A percentile compares a stretch with the other conserved stretches of the same genome.
Evolutionary conservation across 2,113 vertebrate genomes (phyloP).

Genomic region (crab-eating macaque (Macaca fascicularis)): T2T-MFA8v1.1 NC_088378.1:57030001-57030500

Average conservation of each 20-base stretch:
- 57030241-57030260: not conserved
- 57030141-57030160: not conserved
- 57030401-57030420: not conserved
- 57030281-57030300: not conserved
- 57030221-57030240: not conserved
- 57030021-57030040: not conserved
- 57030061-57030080: not conserved
- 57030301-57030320: not conserved
- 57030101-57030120: not conserved
- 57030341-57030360: not conserved
- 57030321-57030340: not conserved
- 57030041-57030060: not conserved
- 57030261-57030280: not conserved
- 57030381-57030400: not conserved
- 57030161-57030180: not conserved
- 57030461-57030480: not conserved
- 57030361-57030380: not conserved
- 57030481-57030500: not conserved
- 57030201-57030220: not conserved
- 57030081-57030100: not conserved
- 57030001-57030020: not conserved
- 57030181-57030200: not conserved
- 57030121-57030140: too few species aligned
- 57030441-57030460: not conserved
- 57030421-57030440: not conserved